A percentile compares a stretch with the other conserved stretches of the same genome.
Conservation (phyloP, 2,797 vertebrate genomes). For the Harpagifer antarcticus region DNA sequence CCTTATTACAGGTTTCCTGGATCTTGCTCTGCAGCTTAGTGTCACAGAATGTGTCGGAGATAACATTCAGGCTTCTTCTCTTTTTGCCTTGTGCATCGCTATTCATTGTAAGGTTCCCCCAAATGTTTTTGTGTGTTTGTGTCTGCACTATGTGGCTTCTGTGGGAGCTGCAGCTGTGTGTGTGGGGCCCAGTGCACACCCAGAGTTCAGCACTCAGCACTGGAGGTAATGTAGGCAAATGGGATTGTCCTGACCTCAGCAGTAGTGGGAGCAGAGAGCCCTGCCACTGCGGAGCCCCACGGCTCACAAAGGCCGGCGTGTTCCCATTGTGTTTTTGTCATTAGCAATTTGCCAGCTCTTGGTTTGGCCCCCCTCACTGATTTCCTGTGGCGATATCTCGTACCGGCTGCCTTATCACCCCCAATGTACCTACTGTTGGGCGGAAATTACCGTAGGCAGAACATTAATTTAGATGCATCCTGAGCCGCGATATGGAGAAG, state of each 20-base stretch:
- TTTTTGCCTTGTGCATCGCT: constrained; percentile 11
- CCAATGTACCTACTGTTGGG: constrained; percentile 18
- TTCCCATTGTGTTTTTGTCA: constrained; percentile 73
- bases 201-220: constrained; percentile 52
- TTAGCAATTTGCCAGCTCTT: constrained; percentile 67
- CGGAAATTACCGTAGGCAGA: constrained; percentile 49
- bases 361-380: constrained; percentile 50
- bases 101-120: background rate
- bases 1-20: no score
- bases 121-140: background rate
- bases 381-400: constrained; percentile 67
- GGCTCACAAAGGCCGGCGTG: constrained; percentile 61
- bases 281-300: constrained; percentile 51
- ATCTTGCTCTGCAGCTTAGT: no score
- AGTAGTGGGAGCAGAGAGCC: constrained; percentile 41
- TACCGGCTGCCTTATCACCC: constrained; percentile 54
- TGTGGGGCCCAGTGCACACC: constrained; percentile 35
- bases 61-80: background rate
- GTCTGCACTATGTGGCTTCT: constrained; percentile 17
- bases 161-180: constrained; percentile 14
- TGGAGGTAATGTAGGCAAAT: constrained; percentile 61
- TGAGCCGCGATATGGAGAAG: constrained; percentile 21
- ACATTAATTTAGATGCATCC: constrained; percentile 38
- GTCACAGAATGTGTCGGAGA: background rate
- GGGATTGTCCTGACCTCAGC: constrained; percentile 76